Conservation (phyloP, 2,888 invertebrate genomes). For the Pollenia amentaria region DNA sequence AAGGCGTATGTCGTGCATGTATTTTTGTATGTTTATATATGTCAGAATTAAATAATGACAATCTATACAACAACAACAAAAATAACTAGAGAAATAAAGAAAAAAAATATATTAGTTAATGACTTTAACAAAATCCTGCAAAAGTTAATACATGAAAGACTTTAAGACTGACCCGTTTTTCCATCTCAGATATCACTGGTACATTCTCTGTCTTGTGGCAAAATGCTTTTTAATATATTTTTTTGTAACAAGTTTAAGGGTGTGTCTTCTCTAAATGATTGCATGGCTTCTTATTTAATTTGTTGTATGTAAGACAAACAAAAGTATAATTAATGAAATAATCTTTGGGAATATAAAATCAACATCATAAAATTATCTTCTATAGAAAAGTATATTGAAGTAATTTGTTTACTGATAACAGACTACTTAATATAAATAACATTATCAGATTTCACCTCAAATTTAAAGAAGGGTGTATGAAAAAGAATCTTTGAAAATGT, state of each 20-base stretch:
- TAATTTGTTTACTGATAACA: too few species aligned
- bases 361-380: too few species aligned
- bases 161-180: neutral
- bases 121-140: neutral
- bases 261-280: conserved; percentile 24
- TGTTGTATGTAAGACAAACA: neutral
- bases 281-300: neutral
- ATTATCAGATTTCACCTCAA: too few species aligned
- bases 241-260: conserved; percentile 21
- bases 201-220: neutral
- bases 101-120: neutral
- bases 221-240: neutral
- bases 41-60: neutral
- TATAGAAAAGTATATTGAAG: too few species aligned
- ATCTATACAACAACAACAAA: too few species aligned
- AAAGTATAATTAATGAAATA: neutral
- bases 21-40: neutral
- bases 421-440: too few species aligned
- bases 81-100: neutral
- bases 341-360: neutral
- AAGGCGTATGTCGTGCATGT: neutral
- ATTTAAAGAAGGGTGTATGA: too few species aligned
- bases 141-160: neutral
- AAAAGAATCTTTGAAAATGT: too few species aligned
- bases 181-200: neutral